These are phyloP conservation scores for Manis pentadactyla DNA, from an alignment of 2,797 vertebrate species.

Conservation along the genomic window DNA sequence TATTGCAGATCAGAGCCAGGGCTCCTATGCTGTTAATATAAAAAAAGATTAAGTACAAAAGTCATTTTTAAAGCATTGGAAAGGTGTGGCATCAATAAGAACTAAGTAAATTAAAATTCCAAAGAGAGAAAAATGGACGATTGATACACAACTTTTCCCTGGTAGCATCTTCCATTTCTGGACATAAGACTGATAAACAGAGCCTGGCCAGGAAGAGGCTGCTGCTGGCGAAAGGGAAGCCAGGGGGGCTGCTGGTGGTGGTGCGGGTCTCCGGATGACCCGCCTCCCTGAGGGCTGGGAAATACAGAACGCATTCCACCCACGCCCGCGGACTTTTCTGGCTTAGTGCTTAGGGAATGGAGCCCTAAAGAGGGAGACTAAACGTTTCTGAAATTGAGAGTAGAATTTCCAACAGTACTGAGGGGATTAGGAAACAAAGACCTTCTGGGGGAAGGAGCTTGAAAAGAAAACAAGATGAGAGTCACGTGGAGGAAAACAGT, in stretches of 20 bases:
- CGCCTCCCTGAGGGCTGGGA: no score
- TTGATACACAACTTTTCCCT: no score
- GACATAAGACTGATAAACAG: not conserved
- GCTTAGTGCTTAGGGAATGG: not conserved
- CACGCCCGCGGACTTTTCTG: no score
- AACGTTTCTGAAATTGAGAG: not conserved
- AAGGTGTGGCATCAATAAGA: not conserved
- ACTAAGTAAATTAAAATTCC: not conserved
- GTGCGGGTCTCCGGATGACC: fast-evolving
- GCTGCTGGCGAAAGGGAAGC: not conserved
- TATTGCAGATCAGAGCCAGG: not conserved
- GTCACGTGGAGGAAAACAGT: fast-evolving
- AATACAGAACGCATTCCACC: no score
- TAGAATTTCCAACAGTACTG: not conserved
- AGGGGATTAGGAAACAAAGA: not conserved
- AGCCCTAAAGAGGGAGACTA: not conserved
- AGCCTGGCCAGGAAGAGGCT: not conserved
- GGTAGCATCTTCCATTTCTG: not conserved
- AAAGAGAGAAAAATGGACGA: not conserved
- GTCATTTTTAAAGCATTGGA: not conserved
- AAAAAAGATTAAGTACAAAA: not conserved
- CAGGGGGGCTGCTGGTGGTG: not conserved
- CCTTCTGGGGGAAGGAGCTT: not conserved
- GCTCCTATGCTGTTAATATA: not conserved
- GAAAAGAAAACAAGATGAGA: not conserved